Percentiles rank a stretch among this genome's conserved stretches.
Evolutionary conservation across 2,797 vertebrate species (phyloP).

Genomic region (Gymnothorax reevesii): DNA sequence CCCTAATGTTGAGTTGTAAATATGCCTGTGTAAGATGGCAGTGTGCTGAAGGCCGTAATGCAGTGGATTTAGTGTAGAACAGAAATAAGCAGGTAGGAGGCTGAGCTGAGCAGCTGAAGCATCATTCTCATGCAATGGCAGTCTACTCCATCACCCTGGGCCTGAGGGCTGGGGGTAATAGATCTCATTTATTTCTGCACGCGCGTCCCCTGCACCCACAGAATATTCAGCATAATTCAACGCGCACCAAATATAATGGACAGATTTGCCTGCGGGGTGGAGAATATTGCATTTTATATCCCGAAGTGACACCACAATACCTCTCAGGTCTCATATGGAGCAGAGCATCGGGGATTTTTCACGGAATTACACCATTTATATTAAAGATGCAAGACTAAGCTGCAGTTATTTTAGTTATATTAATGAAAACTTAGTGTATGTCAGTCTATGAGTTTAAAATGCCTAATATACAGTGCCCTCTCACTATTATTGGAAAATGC

Average conservation of each 20-base stretch:
- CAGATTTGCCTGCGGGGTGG: slow-evolving; percentile 66
- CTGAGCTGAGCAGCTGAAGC: slow-evolving; percentile 53
- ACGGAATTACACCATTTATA: slow-evolving; percentile 10
- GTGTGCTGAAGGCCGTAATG: background rate
- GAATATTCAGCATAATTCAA: slow-evolving; percentile 70
- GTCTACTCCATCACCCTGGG: slow-evolving; percentile 66
- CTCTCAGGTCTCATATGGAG: slow-evolving; percentile 55
- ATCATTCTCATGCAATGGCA: slow-evolving; percentile 50
- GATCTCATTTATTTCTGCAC: slow-evolving; percentile 71
- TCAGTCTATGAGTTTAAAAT: background rate
- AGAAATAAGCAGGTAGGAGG: background rate
- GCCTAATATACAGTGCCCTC: background rate
- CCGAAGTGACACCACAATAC: slow-evolving; percentile 39
- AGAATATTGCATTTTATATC: slow-evolving; percentile 60
- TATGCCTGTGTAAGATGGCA: background rate
- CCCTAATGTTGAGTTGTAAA: background rate
- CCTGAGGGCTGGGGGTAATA: slow-evolving; percentile 69
- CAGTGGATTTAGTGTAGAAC: background rate
- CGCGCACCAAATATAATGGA: slow-evolving; percentile 60
- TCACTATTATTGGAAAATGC: too few relatives aligned
- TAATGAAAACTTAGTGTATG: background rate
- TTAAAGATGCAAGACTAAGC: background rate
- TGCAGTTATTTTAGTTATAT: background rate
- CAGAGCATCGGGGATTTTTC: slow-evolving; percentile 18
- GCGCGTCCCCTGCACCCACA: slow-evolving; percentile 53